Percentiles rank a stretch among this genome's conserved stretches.
These are phyloP conservation scores for Argya squamiceps DNA, from an alignment of 2,797 vertebrate genomes.

Conservation along the genomic window DNA sequence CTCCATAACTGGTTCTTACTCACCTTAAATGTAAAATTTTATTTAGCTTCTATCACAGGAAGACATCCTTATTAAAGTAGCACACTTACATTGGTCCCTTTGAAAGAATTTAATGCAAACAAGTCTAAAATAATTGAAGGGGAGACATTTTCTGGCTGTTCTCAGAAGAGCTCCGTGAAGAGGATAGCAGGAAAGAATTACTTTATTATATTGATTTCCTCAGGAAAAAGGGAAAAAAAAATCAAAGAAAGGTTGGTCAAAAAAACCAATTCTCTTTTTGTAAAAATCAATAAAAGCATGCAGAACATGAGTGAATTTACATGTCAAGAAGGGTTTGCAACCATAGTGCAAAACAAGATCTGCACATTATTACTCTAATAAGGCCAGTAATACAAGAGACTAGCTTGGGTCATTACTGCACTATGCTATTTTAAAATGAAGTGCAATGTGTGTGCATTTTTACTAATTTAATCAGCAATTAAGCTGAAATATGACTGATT, in stretches of 20 bases:
- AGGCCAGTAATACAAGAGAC: constrained; percentile 51
- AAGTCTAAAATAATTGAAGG: constrained; percentile 93
- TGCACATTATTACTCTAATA: constrained; percentile 72
- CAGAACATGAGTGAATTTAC: constrained; percentile 78
- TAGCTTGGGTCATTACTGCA: constrained; percentile 30
- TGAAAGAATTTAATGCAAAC: constrained; percentile 90
- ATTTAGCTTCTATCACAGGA: constrained; percentile 88
- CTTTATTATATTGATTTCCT: constrained; percentile 94
- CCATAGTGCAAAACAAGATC: constrained; percentile 74
- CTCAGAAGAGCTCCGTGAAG: constrained; percentile 85
- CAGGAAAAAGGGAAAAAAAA: constrained; percentile 58
- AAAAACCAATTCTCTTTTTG: constrained; percentile 86
- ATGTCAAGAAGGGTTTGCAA: constrained; percentile 88
- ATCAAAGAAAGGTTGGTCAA: constrained; percentile 89
- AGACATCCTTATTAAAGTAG: constrained; percentile 83
- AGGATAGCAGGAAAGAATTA: constrained; percentile 89
- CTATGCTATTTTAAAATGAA: constrained; percentile 3
- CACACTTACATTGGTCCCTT: constrained; percentile 77
- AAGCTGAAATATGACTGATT: constrained; percentile 43
- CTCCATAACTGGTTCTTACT: constrained; percentile 89
- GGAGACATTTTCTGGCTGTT: constrained; percentile 84
- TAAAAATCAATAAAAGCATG: constrained; percentile 77
- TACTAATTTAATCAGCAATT: constrained; percentile 54
- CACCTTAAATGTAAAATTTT: constrained; percentile 91
- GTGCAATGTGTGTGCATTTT: constrained; percentile 22